Conservation (phyloP, 2,113 vertebrate genomes). For the Platanista minor region DNA sequence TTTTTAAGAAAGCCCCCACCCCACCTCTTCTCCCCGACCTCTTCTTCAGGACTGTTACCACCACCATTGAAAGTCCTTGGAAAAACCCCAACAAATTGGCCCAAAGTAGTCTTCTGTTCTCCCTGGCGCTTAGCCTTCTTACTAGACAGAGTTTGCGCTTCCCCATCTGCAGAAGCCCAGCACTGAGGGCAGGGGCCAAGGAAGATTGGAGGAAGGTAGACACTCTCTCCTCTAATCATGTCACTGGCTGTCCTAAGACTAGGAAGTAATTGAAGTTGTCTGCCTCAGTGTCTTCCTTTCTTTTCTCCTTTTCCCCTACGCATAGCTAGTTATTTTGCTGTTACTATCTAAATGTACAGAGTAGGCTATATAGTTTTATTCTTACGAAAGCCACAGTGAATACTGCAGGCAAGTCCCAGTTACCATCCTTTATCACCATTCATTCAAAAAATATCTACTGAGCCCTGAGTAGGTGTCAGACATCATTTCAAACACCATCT, state of each 20-base stretch:
- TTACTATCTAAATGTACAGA: background rate
- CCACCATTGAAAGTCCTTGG: background rate
- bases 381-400: background rate
- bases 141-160: background rate
- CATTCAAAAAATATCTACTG: background rate
- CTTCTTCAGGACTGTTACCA: background rate
- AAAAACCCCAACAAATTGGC: background rate
- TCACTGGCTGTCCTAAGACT: background rate
- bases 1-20: background rate
- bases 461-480: background rate
- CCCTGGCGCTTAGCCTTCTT: background rate
- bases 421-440: background rate
- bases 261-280: constrained; percentile 7
- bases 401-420: background rate
- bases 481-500: background rate
- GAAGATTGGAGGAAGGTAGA: background rate
- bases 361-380: background rate
- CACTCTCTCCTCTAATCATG: background rate
- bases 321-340: background rate
- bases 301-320: background rate
- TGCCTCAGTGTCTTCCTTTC: background rate
- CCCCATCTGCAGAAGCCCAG: background rate
- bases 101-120: background rate
- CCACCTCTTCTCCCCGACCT: background rate
- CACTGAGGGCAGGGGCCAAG: background rate